These are phyloP conservation scores for Caenorhabditis virilis DNA, from an alignment of 2,888 invertebrate species.

Conservation along the genomic window DNA sequence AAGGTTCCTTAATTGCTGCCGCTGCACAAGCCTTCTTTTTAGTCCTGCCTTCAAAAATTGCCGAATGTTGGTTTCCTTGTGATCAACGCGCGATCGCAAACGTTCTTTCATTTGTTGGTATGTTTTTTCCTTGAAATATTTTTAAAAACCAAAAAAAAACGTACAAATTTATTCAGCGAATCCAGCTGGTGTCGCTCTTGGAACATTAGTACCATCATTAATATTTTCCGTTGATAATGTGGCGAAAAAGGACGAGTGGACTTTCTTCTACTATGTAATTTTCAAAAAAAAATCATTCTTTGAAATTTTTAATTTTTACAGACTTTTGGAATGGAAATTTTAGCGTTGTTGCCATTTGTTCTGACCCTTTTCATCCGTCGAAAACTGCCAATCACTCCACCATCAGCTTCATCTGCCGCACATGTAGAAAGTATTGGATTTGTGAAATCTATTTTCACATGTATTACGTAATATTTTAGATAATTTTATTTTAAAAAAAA, in stretches of 20 bases:
- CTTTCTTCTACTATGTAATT: conserved; percentile 37
- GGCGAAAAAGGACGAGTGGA: conserved; percentile 9
- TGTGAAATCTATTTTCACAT: conserved; percentile 31
- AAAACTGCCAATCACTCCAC: conserved; percentile 59
- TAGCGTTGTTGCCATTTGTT: conserved; percentile 37
- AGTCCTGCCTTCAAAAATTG: conserved; percentile 60
- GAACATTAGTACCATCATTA: conserved; percentile 54
- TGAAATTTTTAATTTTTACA: conserved; percentile 12
- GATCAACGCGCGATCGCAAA: conserved; percentile 66
- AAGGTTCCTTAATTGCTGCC: conserved; percentile 59
- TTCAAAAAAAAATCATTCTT: background rate
- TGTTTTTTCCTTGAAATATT: background rate
- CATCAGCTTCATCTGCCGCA: conserved; percentile 59
- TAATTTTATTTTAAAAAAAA: background rate
- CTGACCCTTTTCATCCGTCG: conserved; percentile 32
- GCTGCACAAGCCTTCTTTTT: conserved; percentile 64
- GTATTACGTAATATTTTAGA: conserved; percentile 20
- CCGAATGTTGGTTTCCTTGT: conserved; percentile 65
- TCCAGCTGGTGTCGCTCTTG: conserved; percentile 63
- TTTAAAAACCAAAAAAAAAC: background rate
- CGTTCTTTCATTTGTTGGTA: conserved; percentile 62
- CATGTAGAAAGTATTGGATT: conserved; percentile 44
- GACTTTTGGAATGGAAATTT: conserved; percentile 38
- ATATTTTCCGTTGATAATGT: conserved; percentile 31
- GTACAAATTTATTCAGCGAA: conserved; percentile 53